Conservation (phyloP, 2,888 invertebrate species). For the Vannuccia rotundouncinata region DNA sequence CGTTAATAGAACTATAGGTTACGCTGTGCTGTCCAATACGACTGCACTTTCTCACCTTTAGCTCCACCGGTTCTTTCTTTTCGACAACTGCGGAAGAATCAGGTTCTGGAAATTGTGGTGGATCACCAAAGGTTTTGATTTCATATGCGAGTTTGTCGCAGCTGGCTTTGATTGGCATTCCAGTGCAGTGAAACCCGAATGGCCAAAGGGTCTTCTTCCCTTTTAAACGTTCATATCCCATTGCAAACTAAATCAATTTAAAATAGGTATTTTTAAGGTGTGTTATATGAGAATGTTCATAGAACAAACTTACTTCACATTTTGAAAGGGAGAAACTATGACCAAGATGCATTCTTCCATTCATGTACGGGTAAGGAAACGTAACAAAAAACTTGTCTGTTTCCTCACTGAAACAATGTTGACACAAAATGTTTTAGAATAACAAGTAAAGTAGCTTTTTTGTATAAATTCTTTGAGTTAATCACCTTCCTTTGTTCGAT, state of each 20-base stretch:
- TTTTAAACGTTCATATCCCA: slow-evolving; percentile 80
- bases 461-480: too few relatives aligned
- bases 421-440: neutral
- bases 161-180: slow-evolving; percentile 86
- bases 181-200: slow-evolving; percentile 96
- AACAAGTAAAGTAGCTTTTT: too few relatives aligned
- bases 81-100: slow-evolving; percentile 58
- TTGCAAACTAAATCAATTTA: slow-evolving; percentile 68
- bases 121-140: slow-evolving; percentile 80
- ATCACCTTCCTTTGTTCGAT: too few relatives aligned
- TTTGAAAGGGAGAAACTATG: slow-evolving; percentile 94
- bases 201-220: slow-evolving; percentile 87
- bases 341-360: slow-evolving; percentile 91
- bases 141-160: slow-evolving; percentile 92
- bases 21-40: too few relatives aligned
- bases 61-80: neutral
- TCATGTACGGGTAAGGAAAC: slow-evolving; percentile 99
- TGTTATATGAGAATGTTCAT: too few relatives aligned
- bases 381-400: slow-evolving; percentile 80
- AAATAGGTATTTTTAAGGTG: slow-evolving; percentile 24
- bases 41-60: slow-evolving; percentile 28
- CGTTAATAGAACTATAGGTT: neutral
- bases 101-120: slow-evolving; percentile 74
- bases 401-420: neutral
- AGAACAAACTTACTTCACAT: slow-evolving; percentile 75